Conservation (phyloP, 2,113 vertebrate species). For the Theristicus caerulescens region DNA sequence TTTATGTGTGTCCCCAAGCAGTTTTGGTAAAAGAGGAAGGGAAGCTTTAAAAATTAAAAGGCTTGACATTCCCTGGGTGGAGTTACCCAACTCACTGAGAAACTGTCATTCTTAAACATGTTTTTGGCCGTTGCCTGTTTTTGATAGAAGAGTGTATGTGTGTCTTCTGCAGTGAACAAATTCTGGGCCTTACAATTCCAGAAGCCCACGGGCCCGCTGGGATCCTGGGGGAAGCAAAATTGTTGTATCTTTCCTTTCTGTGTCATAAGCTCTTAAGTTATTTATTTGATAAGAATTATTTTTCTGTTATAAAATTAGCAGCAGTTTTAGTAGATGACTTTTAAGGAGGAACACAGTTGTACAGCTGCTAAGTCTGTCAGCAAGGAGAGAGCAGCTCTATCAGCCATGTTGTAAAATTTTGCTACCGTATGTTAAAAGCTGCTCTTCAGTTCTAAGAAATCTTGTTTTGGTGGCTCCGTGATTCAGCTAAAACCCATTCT, state of each 20-base stretch:
- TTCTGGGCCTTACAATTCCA: background rate
- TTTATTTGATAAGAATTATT: background rate
- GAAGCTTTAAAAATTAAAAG: background rate
- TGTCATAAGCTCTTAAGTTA: background rate
- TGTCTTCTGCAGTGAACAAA: background rate
- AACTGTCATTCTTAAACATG: fast-evolving
- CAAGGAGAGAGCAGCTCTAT: background rate
- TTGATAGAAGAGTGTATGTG: background rate
- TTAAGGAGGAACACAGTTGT: background rate
- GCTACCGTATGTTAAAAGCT: fast-evolving
- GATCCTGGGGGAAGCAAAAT: background rate
- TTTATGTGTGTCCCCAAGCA: background rate
- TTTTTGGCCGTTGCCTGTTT: background rate
- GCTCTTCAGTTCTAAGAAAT: background rate
- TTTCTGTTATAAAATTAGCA: background rate
- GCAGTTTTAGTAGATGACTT: background rate
- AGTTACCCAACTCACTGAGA: background rate
- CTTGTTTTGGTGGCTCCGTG: background rate
- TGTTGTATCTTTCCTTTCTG: background rate
- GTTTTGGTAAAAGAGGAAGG: background rate
- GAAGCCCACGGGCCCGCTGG: background rate
- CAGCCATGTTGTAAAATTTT: fast-evolving
- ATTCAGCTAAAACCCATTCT: background rate
- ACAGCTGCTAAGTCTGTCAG: background rate
- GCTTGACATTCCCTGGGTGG: background rate